Evolutionary conservation across 2,888 invertebrate genomes (phyloP).

Genomic region (Pyrocoelia pectoralis): DNA sequence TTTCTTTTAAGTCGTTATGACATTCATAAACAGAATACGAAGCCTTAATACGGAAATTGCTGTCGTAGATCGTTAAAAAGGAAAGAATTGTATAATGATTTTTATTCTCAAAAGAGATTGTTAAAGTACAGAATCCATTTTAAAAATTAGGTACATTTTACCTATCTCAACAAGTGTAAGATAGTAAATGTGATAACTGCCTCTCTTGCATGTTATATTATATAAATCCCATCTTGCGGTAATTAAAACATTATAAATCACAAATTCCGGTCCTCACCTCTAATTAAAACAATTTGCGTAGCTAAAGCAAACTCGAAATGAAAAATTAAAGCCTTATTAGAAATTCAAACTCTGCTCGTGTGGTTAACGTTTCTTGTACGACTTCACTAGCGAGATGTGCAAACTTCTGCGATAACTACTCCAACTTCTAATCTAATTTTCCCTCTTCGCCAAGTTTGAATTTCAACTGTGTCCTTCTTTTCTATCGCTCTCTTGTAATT

Average conservation of each 20-base stretch:
- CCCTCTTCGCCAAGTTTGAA: neutral
- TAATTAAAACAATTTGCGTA: neutral
- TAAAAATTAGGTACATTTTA: too few species aligned
- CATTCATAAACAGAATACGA: too few species aligned
- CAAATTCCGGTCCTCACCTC: neutral
- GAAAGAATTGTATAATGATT: too few species aligned
- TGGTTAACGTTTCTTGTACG: constrained; percentile 1
- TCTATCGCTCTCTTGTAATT: neutral
- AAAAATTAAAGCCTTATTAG: neutral
- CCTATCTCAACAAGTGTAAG: too few species aligned
- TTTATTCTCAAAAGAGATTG: too few species aligned
- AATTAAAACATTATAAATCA: neutral
- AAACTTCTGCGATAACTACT: neutral
- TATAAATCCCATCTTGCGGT: neutral
- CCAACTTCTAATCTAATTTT: neutral
- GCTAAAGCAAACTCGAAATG: neutral
- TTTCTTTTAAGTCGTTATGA: too few species aligned
- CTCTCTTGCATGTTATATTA: too few species aligned
- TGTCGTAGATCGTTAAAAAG: too few species aligned
- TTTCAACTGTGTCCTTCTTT: neutral
- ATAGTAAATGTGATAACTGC: too few species aligned
- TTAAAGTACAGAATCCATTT: too few species aligned
- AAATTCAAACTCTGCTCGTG: neutral
- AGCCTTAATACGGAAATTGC: too few species aligned
- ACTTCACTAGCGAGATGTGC: neutral